Conservation (phyloP, 2,888 invertebrate genomes). For the Ectobius pallidus region DNA sequence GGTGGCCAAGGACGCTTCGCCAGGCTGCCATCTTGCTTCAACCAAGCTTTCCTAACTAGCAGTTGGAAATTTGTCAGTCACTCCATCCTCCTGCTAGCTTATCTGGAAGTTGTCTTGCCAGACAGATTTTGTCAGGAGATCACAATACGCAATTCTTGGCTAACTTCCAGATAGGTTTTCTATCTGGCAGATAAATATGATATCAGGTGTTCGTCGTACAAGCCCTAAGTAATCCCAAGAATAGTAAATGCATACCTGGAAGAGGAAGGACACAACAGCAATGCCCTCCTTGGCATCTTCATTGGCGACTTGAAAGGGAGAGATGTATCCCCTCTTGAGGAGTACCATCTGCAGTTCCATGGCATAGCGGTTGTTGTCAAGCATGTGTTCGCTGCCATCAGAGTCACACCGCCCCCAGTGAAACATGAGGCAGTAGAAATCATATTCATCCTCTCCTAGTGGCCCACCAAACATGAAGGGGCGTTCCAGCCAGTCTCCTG, state of each 20-base stretch:
- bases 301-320: not conserved
- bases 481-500: not conserved
- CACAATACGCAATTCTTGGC: too few species aligned
- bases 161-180: too few species aligned
- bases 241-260: conserved; percentile 9
- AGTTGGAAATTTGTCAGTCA: too few species aligned
- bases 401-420: conserved; percentile 16
- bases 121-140: too few species aligned
- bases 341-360: conserved; percentile 25
- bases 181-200: too few species aligned
- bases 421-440: conserved; percentile 5
- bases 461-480: not conserved
- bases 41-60: too few species aligned
- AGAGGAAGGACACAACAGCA: not conserved
- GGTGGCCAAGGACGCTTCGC: too few species aligned
- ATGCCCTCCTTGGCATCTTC: not conserved
- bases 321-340: not conserved
- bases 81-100: too few species aligned
- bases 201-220: too few species aligned
- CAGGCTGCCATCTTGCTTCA: too few species aligned
- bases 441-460: not conserved
- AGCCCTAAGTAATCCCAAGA: too few species aligned
- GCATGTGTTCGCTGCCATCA: conserved; percentile 24
- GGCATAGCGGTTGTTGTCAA: not conserved
- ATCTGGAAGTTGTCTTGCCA: too few species aligned